Base-by-base conservation (phyloP, 2,797 vertebrate genomes). In the Oreochromis grahami region DNA sequence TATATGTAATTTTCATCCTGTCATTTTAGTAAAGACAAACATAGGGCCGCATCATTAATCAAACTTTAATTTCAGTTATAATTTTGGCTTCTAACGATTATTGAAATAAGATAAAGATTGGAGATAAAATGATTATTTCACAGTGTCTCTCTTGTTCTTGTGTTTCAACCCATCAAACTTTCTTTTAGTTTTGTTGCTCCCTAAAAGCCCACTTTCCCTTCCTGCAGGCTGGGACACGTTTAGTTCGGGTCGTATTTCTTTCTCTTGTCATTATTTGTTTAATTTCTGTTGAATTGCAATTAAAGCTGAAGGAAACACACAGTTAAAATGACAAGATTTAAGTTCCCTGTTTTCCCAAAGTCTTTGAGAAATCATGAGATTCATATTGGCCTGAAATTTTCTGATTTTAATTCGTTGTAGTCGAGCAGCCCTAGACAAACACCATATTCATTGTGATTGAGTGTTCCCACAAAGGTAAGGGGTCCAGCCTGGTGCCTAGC, bases 401-500 rank as follows among this genome's bases (percentile, higher is more conserved):
- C 68, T 7, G 41, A 72, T 48, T 48, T 72, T 19, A 48, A 19
- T 48, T 72, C 14, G 15, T 29, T 29, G 17, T 63, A 72, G 9
- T 26, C 2, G 24, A 72, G 41, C 41, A 29, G 41, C 68, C 43
- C 21, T 48, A 32, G 70, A 74, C 43, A 74, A 50, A 50, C 10
- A 8, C 17, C 65, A 60, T 55, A 45, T 15, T 81, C 50, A 79
- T 87, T 90, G 70, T 81, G 80, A 21, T 85, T 87, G 84, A n/a
- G 84, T 88, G 85, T 84, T 84, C 84, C 89, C 79, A 43, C 80
- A 80, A 82, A 60, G 80, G 77, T 38, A 89, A 63, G 79, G 85
- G 79, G 83, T 84, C 83, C 76, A 93, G 88, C 79, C 81, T 87
- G 45, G 74, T 88, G 91, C 88, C 87, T 93, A 85, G 80, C 85